phyloP scores from a whole-genome alignment of 2,888 invertebrate species.

The Octodonta nipae region DNA sequence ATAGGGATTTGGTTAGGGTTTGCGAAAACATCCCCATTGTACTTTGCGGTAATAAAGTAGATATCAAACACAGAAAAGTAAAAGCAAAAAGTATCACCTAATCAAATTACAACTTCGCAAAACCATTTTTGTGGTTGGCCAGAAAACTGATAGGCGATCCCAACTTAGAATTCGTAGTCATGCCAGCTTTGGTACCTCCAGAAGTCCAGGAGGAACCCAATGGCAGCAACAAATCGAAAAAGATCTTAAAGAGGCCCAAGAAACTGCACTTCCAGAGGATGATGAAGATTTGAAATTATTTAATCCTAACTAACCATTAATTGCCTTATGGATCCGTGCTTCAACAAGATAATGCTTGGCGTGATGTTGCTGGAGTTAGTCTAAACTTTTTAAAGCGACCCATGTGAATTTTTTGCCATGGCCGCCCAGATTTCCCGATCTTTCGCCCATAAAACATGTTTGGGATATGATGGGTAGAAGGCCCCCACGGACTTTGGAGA shows the following conservation, averaged over 20 bases:
- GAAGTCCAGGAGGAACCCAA: constrained; percentile 96
- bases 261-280: constrained; percentile 92
- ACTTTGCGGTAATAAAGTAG: constrained; percentile 98
- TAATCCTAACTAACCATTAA: no score
- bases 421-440: no score
- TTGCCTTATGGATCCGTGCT: no score
- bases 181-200: constrained; percentile 95
- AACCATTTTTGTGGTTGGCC: constrained; percentile 98
- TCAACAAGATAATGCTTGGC: no score
- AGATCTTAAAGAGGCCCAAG: constrained; percentile 91
- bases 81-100: constrained; percentile 99
- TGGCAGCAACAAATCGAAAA: constrained; percentile 94
- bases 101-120: constrained; percentile 99
- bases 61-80: constrained; percentile 98
- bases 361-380: no score
- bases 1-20: constrained; percentile 94
- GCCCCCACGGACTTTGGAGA: no score
- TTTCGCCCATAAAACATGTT: no score
- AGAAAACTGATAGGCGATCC: constrained; percentile 97
- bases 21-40: constrained; percentile 99
- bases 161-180: constrained; percentile 95
- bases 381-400: no score
- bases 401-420: no score
- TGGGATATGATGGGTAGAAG: no score
- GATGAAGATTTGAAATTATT: constrained; percentile 71